phyloP scores from a whole-genome alignment of 2,797 vertebrate species.

The Malacoraja senta region DNA sequence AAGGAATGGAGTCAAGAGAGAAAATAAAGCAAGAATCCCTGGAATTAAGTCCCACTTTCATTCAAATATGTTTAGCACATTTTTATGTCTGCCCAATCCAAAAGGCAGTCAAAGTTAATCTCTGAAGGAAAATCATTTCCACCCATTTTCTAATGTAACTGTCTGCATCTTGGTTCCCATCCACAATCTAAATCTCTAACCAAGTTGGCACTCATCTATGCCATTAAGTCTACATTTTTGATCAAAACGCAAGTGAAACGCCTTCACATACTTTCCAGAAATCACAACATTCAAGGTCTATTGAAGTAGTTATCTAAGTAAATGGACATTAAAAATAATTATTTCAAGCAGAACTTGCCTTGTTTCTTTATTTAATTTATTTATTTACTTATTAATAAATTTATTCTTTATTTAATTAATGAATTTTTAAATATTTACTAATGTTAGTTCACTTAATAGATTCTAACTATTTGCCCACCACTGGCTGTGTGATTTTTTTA shows the following conservation, averaged over 20 bases:
- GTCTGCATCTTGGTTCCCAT: background rate
- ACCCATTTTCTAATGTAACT: background rate
- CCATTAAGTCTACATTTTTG: background rate
- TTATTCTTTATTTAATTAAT: background rate
- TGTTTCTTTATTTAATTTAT: background rate
- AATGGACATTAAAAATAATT: no score
- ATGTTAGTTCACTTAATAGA: no score
- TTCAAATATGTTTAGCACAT: background rate
- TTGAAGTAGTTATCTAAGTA: background rate
- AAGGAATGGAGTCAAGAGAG: background rate
- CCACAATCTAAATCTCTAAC: background rate
- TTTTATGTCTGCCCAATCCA: no score
- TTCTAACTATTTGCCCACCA: no score
- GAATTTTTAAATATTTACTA: no score
- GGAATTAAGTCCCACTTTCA: background rate
- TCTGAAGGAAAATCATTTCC: background rate
- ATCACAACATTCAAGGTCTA: background rate
- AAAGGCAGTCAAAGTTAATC: background rate
- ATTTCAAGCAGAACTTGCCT: background rate
- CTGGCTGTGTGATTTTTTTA: no score
- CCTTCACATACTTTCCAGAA: background rate
- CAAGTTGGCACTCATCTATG: background rate
- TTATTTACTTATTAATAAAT: no score
- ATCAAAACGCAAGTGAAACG: background rate
- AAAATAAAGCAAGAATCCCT: background rate